Conservation (phyloP, 2,797 vertebrate species). For the Anguilla obscura region DNA sequence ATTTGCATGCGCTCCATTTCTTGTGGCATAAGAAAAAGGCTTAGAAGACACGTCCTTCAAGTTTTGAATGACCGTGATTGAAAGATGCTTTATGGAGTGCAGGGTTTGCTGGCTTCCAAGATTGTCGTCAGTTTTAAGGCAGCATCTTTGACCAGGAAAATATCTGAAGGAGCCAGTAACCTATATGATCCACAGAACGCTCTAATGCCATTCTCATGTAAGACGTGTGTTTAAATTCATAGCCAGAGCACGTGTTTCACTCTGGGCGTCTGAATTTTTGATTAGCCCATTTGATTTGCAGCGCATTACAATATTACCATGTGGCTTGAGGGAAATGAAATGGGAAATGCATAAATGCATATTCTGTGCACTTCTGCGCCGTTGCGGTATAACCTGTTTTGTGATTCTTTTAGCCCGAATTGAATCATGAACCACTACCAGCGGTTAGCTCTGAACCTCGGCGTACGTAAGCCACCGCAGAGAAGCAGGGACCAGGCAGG, state of each 20-base stretch:
- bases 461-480: background rate
- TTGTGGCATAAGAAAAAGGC: background rate
- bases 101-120: background rate
- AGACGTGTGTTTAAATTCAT: background rate
- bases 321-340: background rate
- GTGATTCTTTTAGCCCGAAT: background rate
- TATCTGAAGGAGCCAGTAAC: background rate
- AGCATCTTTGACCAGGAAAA: background rate
- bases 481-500: background rate
- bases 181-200: background rate
- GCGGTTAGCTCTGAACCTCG: background rate
- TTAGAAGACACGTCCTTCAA: background rate
- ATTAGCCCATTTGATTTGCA: slow-evolving; percentile 10
- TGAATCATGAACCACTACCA: background rate
- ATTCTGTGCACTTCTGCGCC: background rate
- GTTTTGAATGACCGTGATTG: background rate
- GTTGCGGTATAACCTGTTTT: background rate
- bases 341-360: background rate
- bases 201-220: background rate
- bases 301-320: background rate
- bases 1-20: background rate
- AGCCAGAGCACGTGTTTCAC: background rate
- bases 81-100: background rate
- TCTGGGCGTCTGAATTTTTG: background rate
- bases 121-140: background rate